Base-by-base conservation (phyloP, 2,113 vertebrate species). In the Puffinus mauretanicus region DNA sequence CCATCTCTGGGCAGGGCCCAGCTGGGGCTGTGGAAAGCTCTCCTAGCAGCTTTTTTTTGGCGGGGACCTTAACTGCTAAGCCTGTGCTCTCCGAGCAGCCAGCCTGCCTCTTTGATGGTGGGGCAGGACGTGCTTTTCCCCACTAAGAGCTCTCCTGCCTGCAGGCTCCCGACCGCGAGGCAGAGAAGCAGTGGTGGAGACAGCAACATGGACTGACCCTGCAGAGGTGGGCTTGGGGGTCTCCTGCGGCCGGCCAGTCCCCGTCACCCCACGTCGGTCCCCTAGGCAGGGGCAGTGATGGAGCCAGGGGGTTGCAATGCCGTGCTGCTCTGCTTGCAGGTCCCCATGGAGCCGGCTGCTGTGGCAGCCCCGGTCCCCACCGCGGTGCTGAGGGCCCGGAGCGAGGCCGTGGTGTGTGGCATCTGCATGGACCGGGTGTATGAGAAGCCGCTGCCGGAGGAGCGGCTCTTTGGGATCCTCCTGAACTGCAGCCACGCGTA, bases 381-480 rank as follows among this genome's bases (percentile, higher is more conserved):
- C 0, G 34, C 54, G 4, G 93, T 6, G 20, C 91, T 24, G 94
- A 97, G 69, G 94, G 95, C 72, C 61, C 93, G 32, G 94, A 99
- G 98, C 46, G 97, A 97, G 96, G 96, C 98, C 3, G 36, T 99
- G 27, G 96, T 98, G 67, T 99, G 99, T 21, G 99, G 99, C 27
- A 99, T 99, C 97, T 99, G 99, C 97, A 99, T 99, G 99, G 99
- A 99, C 88, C 98, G 98, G n/a, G 98, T 99, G 64, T 99, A 98
- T 9, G 99, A 98, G 93, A 99, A 99, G 93, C 24, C 82, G 0
- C 88, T 97, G 40, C 78, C 67, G 0, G 91, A 97, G 24, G 95
- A 98, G 62, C 64, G 97, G 9, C 78, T 98, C 32, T 99, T 99
- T 14, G 98, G 98, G 62, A 99, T 99, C 96, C 97, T 99, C 76